Evolutionary conservation across 2,113 vertebrate species (phyloP).

Genomic region (Pelodiscus sinensis): DNA sequence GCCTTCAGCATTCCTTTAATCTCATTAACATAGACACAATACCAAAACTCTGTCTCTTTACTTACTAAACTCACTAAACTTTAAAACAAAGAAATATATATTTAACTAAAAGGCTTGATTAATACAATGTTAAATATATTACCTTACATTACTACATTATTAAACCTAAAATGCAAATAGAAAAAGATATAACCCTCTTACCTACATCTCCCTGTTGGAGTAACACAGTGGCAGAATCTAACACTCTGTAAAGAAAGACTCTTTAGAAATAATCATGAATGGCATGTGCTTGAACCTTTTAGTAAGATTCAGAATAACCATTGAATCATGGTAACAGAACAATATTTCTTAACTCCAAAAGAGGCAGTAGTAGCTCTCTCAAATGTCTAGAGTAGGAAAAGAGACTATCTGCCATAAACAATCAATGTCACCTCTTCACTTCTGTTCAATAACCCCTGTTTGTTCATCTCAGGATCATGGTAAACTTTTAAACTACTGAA

Average conservation of each 20-base stretch:
- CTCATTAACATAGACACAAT: no score
- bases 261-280: neutral
- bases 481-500: neutral
- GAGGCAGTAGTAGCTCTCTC: neutral
- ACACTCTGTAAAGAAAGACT: neutral
- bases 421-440: neutral
- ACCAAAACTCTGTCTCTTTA: no score
- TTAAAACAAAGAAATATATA: no score
- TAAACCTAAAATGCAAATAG: no score
- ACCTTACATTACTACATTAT: no score
- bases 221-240: neutral
- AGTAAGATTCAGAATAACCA: neutral
- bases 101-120: no score
- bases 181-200: no score
- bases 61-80: no score
- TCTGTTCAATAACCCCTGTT: neutral
- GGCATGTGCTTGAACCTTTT: neutral
- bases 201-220: no score
- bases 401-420: neutral
- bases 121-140: no score
- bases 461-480: slow-evolving; percentile 6
- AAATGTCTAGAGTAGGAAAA: neutral
- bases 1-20: no score
- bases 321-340: neutral
- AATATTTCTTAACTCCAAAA: neutral